These are phyloP conservation scores for Magallana angulata DNA, from an alignment of 1,140 invertebrate species.

Conservation along the genomic window DNA sequence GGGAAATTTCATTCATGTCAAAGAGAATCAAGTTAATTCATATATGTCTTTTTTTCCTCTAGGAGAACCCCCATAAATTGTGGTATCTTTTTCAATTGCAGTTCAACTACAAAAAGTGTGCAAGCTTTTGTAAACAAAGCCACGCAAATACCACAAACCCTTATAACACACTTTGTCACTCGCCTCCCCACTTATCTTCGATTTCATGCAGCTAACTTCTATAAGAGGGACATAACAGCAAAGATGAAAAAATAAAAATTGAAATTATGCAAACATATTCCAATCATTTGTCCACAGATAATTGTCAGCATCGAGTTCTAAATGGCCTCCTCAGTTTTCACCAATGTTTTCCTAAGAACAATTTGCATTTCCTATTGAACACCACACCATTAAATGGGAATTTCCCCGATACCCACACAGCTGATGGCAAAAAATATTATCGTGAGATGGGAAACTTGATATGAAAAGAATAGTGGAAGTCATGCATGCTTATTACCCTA, in stretches of 20 bases:
- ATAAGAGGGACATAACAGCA: too few species aligned
- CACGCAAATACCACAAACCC: too few species aligned
- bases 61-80: too few species aligned
- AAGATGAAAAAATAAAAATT: background rate
- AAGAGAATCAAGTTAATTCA: too few species aligned
- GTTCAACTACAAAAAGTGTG: too few species aligned
- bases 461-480: background rate
- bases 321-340: background rate
- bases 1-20: too few species aligned
- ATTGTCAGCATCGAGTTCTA: background rate
- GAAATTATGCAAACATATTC: background rate
- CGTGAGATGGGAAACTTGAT: constrained; percentile 9
- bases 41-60: too few species aligned
- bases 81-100: too few species aligned
- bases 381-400: background rate
- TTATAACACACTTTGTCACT: too few species aligned
- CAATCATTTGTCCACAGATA: background rate
- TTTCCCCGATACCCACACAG: background rate
- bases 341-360: background rate
- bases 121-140: too few species aligned
- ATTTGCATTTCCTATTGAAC: background rate
- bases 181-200: too few species aligned
- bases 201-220: too few species aligned
- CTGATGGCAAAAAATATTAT: background rate
- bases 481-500: background rate